These are phyloP conservation scores for Apis mellifera DNA, from an alignment of 1,140 invertebrate genomes.

Conservation along the genomic window DNA sequence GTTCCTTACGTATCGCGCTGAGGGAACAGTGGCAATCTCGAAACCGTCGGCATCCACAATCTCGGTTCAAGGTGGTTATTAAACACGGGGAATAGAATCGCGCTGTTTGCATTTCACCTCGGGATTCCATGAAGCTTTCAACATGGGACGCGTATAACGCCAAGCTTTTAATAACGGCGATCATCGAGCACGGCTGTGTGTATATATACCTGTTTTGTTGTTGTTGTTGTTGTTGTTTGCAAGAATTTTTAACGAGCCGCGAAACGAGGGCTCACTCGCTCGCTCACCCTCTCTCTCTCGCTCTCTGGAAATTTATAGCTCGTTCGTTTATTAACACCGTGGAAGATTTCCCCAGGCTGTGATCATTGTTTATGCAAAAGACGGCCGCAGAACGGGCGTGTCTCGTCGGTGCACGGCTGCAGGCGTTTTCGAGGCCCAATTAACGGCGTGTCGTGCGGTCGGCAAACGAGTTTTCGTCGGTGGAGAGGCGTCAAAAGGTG, in stretches of 20 bases:
- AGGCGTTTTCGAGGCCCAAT: conserved; percentile 57
- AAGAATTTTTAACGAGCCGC: conserved; percentile 39
- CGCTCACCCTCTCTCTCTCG: neutral
- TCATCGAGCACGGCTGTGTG: conserved; percentile 4
- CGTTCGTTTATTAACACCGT: conserved; percentile 44
- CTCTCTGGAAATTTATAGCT: conserved; percentile 7
- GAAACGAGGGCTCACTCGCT: neutral
- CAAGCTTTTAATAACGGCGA: conserved; percentile 26
- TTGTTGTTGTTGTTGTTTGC: neutral
- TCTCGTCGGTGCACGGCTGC: conserved; percentile 36
- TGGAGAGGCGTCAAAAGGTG: conserved; percentile 45
- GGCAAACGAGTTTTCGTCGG: conserved; percentile 54
- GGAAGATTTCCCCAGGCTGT: conserved; percentile 45
- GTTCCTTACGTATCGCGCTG: too few relatives aligned
- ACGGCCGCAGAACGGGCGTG: conserved; percentile 42
- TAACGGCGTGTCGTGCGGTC: conserved; percentile 56
- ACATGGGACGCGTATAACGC: neutral
- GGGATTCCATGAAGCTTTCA: neutral
- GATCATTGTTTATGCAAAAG: conserved; percentile 63
- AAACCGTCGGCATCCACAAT: neutral
- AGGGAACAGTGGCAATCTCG: neutral
- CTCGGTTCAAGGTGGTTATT: neutral
- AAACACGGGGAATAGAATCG: neutral
- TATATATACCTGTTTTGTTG: neutral
- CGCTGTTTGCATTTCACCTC: neutral